These are phyloP conservation scores for Drosophila mimica DNA, from an alignment of 2,888 invertebrate genomes.

Conservation along the genomic window DNA sequence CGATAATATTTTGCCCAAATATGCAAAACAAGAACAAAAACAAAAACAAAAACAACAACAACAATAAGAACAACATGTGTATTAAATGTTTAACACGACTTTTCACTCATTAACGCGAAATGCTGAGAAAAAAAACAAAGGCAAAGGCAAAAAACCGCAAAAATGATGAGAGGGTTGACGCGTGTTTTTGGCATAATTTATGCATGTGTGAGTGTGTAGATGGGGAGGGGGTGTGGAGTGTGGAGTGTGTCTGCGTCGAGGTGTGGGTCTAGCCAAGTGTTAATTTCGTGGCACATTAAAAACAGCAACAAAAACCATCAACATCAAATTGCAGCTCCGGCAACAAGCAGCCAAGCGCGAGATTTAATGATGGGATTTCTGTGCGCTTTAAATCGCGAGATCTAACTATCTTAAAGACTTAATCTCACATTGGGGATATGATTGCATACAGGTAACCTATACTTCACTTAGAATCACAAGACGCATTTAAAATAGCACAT, in stretches of 20 bases:
- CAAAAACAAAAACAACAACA: not conserved
- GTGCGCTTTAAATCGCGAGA: not conserved
- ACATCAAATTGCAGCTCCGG: not conserved
- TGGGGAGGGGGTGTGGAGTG: not conserved
- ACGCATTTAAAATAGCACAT: not conserved
- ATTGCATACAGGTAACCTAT: not conserved
- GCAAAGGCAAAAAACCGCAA: constrained; percentile 39
- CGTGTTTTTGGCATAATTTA: constrained; percentile 79
- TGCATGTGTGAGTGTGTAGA: constrained; percentile 48
- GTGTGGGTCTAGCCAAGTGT: constrained; percentile 66
- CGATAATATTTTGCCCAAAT: constrained; percentile 28
- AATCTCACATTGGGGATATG: not conserved
- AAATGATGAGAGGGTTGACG: constrained; percentile 57
- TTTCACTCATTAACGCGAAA: constrained; percentile 74
- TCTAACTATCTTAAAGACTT: not conserved
- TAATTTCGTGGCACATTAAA: constrained; percentile 65
- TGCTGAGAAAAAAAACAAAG: constrained; percentile 19
- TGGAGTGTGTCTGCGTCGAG: constrained; percentile 22
- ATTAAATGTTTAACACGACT: constrained; percentile 79
- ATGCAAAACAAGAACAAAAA: constrained; percentile 32
- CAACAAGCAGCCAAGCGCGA: constrained; percentile 31
- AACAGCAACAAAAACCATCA: constrained; percentile 23
- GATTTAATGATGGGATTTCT: constrained; percentile 43
- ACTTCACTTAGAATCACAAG: not conserved
- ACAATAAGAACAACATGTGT: constrained; percentile 58